Conservation (phyloP, 2,888 invertebrate species). For the Hyles lineata region DNA sequence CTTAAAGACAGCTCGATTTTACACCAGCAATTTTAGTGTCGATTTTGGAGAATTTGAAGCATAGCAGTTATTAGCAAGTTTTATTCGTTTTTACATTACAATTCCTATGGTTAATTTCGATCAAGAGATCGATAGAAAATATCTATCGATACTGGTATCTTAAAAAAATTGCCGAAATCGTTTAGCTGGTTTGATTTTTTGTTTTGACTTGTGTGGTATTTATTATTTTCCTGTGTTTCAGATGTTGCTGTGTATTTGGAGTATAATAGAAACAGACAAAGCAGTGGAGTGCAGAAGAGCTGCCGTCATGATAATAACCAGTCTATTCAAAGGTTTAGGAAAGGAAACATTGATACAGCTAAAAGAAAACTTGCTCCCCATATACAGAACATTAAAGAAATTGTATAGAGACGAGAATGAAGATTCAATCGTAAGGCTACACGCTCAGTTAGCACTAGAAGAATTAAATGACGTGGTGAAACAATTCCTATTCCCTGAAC, state of each 20-base stretch:
- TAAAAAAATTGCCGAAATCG: too few relatives aligned
- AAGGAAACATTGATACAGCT: conserved; percentile 88
- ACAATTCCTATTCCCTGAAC: conserved; percentile 84
- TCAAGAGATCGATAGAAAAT: too few relatives aligned
- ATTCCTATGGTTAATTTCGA: too few relatives aligned
- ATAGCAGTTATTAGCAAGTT: too few relatives aligned
- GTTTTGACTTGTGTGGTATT: too few relatives aligned
- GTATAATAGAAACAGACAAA: conserved; percentile 88
- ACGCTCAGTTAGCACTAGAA: conserved; percentile 91
- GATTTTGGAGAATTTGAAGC: too few relatives aligned
- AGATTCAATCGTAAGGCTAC: conserved; percentile 88
- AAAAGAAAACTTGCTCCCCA: conserved; percentile 86
- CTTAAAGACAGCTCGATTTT: too few relatives aligned
- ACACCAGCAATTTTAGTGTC: too few relatives aligned
- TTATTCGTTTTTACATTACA: too few relatives aligned
- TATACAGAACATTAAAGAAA: conserved; percentile 89
- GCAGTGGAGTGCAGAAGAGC: conserved; percentile 90
- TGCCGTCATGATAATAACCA: conserved; percentile 90
- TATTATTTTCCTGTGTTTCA: conserved; percentile 63
- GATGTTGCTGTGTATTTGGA: conserved; percentile 89
- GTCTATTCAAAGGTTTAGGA: conserved; percentile 90
- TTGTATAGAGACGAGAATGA: conserved; percentile 87
- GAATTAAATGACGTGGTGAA: conserved; percentile 89
- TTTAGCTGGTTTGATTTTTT: too few relatives aligned
- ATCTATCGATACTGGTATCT: too few relatives aligned